Evolutionary conservation across 2,888 invertebrate genomes (phyloP).

Genomic region (Amphipoea lucens): DNA sequence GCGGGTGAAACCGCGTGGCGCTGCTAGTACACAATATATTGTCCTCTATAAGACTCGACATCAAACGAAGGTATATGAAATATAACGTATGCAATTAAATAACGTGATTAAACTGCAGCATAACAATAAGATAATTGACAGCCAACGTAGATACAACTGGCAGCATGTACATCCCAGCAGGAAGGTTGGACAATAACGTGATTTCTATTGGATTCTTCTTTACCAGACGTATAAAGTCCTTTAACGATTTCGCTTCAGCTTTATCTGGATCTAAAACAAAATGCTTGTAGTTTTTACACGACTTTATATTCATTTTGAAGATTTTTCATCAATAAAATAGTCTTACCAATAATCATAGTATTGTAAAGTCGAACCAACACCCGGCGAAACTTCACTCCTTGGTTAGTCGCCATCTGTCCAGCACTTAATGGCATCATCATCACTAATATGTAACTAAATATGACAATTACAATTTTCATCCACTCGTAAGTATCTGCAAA

Average conservation of each 20-base stretch:
- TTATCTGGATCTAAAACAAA: constrained; percentile 3
- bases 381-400: constrained; percentile 11
- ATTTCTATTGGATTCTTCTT: constrained; percentile 18
- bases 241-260: constrained; percentile 13
- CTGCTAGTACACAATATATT: background rate
- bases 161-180: constrained; percentile 18
- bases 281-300: background rate
- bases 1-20: no score
- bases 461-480: background rate
- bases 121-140: constrained; percentile 5
- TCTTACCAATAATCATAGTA: constrained; percentile 5
- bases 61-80: background rate
- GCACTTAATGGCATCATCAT: constrained; percentile 32
- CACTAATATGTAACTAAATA: background rate
- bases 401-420: constrained; percentile 14
- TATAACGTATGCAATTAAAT: background rate
- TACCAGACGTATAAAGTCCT: constrained; percentile 21
- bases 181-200: constrained; percentile 5
- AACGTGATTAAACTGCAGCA: background rate
- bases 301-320: background rate
- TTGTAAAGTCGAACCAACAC: constrained; percentile 27
- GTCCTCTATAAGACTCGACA: background rate
- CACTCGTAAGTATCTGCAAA: background rate
- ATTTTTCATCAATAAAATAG: background rate
- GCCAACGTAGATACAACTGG: background rate